phyloP scores from a whole-genome alignment of 2,113 vertebrate species.

The Leiothrix lutea region DNA sequence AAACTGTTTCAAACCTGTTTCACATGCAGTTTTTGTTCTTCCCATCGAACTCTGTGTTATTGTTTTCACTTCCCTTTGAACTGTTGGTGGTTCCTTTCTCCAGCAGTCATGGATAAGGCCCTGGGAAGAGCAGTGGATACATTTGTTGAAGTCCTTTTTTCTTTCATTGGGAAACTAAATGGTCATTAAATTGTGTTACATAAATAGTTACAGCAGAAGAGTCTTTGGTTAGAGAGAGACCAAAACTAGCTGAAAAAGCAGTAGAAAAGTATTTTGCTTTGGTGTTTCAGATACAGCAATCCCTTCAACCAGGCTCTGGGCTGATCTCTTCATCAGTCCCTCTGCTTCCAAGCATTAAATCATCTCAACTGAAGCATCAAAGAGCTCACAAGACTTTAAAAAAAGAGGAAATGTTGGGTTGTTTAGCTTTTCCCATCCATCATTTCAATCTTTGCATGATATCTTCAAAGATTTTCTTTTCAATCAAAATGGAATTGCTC shows the following conservation, averaged over 20 bases:
- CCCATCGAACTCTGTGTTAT: neutral
- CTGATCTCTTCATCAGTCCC: neutral
- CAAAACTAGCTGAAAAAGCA: neutral
- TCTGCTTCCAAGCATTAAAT: neutral
- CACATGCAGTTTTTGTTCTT: neutral
- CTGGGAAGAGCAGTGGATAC: accelerated
- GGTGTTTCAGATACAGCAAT: neutral
- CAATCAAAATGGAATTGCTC: neutral
- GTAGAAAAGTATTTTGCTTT: neutral
- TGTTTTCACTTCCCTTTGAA: neutral
- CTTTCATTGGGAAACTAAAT: neutral
- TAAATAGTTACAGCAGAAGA: neutral
- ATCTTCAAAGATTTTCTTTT: neutral
- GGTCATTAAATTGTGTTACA: neutral
- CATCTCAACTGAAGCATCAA: neutral
- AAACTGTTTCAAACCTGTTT: neutral
- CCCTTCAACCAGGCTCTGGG: neutral
- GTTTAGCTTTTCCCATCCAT: neutral
- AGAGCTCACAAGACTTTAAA: neutral
- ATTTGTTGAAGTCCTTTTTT: neutral
- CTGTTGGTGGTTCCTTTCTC: neutral
- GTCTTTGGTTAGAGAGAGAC: neutral
- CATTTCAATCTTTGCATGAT: neutral
- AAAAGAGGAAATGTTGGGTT: neutral
- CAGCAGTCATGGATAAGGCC: neutral